Base-by-base conservation (phyloP, 2,113 vertebrate genomes). In the Melanotaenia duboulayi region DNA sequence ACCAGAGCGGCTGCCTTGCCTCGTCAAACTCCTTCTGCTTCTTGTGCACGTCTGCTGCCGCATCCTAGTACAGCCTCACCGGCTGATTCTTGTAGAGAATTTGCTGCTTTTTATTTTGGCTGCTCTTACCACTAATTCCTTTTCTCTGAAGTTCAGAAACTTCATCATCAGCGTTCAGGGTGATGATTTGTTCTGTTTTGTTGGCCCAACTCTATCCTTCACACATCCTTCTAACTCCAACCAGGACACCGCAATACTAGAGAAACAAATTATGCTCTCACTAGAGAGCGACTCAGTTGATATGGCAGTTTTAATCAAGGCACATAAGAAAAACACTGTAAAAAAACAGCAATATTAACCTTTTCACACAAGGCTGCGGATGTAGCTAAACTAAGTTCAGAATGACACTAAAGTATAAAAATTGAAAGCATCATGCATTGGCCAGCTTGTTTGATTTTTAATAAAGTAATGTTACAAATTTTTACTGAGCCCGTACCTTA, bases 211-310 rank as follows among this genome's bases (percentile, higher is more conserved):
- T 54, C 60, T 48, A 56, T 85, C 84, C 81, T 69, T 66, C 59
- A 49, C 66, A 83, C 78, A 75, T 81, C 81, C 75, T 86, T 63
- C 64, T 75, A 75, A 63, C 68, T 39, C 71, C 40, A 65, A 82
- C 66, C 52, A 37, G 68, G 60, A 78, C 54, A 65, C 72, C 62
- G 59, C 35, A 69, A 76, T 58, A 54, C 66, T 32, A 71, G 52
- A 46, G 54, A 77, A 62, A 65, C 69, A 78, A 69, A 58, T 67
- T 76, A 68, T 63, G 4, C 4, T 35, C 32, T 59, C 7, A 62
- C 78, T 71, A 71, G 61, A 51, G 52, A 66, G 60, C 40, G 65
- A 32, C 56, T 55, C n/a, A 19, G 32, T 24, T 74, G 42, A 67
- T 28, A 71, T 23, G n/a, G 78, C 66, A 54, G 22, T 57, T 71